Evolutionary conservation across 2,888 invertebrate species (phyloP).

Genomic region (Macaria liturata): DNA sequence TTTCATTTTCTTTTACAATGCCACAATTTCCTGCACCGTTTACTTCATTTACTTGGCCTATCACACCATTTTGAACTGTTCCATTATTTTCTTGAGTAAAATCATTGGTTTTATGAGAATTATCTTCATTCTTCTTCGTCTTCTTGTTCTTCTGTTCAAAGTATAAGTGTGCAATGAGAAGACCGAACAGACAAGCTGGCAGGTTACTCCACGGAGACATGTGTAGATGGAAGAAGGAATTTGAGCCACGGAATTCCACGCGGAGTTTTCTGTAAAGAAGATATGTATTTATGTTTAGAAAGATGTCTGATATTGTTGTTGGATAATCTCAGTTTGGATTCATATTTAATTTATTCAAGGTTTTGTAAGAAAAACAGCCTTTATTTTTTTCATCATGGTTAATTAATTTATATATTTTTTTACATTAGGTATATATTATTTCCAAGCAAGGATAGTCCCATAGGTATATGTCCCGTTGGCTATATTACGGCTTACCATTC

Average conservation of each 20-base stretch:
- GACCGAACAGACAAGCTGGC: conserved; percentile 30
- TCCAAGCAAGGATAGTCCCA: too few species aligned
- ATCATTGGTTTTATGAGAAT: neutral
- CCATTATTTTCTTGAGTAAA: neutral
- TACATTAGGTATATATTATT: too few species aligned
- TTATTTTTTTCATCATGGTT: too few species aligned
- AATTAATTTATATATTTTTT: too few species aligned
- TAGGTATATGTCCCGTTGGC: too few species aligned
- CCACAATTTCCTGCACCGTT: neutral
- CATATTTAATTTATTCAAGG: too few species aligned
- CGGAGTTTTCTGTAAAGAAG: conserved; percentile 14
- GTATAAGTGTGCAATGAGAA: conserved; percentile 27
- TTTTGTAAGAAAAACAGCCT: too few species aligned
- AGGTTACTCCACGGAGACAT: conserved; percentile 26
- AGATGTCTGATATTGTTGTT: too few species aligned
- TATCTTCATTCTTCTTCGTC: conserved; percentile 8
- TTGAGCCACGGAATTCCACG: conserved; percentile 6
- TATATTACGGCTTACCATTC: too few species aligned
- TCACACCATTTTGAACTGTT: neutral
- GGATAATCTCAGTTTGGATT: too few species aligned
- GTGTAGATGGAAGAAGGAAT: conserved; percentile 17
- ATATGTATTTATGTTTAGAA: too few species aligned
- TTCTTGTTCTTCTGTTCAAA: conserved; percentile 20
- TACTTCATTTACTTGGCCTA: neutral
- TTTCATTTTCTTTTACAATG: neutral